These are phyloP conservation scores for Drosophila neoperkinsi DNA, from an alignment of 2,888 invertebrate species.

Conservation along the genomic window DNA sequence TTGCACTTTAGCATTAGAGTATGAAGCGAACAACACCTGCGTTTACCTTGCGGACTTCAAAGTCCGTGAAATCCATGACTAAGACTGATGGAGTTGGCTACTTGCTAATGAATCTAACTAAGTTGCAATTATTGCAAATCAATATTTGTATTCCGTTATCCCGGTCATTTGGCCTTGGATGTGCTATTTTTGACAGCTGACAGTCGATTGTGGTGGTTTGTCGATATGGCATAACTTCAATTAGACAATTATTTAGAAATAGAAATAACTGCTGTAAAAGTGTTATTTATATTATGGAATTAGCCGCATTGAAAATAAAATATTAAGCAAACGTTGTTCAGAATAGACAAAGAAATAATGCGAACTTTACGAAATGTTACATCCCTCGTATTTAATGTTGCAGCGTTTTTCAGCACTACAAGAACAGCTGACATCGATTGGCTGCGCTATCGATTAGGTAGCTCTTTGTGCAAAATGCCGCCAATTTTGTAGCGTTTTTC, in stretches of 20 bases:
- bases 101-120: conserved; percentile 36
- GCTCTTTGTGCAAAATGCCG: conserved; percentile 2
- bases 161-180: conserved; percentile 52
- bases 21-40: background rate
- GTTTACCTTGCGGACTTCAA: conserved; percentile 82
- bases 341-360: background rate
- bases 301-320: background rate
- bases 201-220: conserved; percentile 22
- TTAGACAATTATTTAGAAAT: background rate
- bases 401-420: conserved; percentile 5
- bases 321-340: background rate
- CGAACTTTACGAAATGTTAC: conserved; percentile 23
- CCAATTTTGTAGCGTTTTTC: conserved; percentile 11
- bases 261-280: background rate
- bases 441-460: background rate
- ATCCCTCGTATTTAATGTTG: background rate
- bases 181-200: conserved; percentile 36
- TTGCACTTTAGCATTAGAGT: background rate
- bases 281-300: background rate
- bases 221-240: conserved; percentile 19
- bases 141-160: conserved; percentile 59
- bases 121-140: conserved; percentile 54
- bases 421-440: background rate
- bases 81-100: conserved; percentile 14
- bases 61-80: conserved; percentile 83